Conservation (phyloP, 2,888 invertebrate species). For the Diarsia mendica region DNA sequence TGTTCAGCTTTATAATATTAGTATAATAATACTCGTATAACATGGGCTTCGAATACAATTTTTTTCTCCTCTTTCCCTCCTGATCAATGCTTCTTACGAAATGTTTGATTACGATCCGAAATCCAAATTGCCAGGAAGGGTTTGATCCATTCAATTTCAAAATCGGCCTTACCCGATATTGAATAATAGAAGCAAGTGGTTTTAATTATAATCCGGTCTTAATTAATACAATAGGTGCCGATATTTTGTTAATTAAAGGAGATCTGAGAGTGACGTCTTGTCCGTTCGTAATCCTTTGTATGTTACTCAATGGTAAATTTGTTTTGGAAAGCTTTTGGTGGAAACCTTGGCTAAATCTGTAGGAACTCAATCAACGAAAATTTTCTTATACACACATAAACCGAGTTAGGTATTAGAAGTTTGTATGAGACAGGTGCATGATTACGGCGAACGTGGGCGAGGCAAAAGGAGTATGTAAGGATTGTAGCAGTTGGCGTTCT, state of each 20-base stretch:
- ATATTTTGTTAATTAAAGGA: conserved; percentile 9
- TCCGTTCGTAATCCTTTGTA: background rate
- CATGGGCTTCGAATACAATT: too few relatives aligned
- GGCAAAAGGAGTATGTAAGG: too few relatives aligned
- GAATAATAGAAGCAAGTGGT: conserved; percentile 7
- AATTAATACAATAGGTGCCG: conserved; percentile 5
- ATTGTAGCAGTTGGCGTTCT: too few relatives aligned
- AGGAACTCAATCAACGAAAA: background rate
- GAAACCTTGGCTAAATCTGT: background rate
- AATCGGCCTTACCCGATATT: conserved; percentile 15
- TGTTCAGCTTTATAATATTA: too few relatives aligned
- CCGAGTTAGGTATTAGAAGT: background rate
- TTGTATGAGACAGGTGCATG: too few relatives aligned
- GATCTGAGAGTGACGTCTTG: conserved; percentile 8
- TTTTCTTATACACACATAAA: background rate
- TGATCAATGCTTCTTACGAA: too few relatives aligned
- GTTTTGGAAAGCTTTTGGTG: background rate
- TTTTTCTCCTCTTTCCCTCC: too few relatives aligned
- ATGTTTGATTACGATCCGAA: background rate
- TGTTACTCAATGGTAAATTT: too few relatives aligned
- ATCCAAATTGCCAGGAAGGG: background rate
- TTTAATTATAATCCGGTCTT: conserved; percentile 6
- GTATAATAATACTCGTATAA: too few relatives aligned
- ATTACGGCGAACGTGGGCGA: too few relatives aligned
- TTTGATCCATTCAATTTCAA: conserved; percentile 17